Evolutionary conservation across 2,888 invertebrate genomes (phyloP).

Genomic region (Agonopterix arenella): DNA sequence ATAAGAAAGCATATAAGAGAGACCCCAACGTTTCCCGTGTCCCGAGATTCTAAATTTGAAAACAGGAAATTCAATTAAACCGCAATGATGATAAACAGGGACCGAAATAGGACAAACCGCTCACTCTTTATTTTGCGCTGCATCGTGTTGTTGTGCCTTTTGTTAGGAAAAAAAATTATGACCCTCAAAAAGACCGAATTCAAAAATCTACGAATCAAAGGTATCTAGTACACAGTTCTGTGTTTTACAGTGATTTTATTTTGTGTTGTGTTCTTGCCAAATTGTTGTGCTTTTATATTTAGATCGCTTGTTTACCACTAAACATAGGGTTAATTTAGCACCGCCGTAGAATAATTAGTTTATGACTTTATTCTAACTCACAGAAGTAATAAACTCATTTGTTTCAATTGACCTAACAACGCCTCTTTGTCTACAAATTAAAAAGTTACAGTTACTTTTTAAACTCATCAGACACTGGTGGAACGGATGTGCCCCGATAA

Average conservation of each 20-base stretch:
- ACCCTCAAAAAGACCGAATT: conserved; percentile 45
- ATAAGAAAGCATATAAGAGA: background rate
- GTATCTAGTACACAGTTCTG: conserved; percentile 22
- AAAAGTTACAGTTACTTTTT: too few relatives aligned
- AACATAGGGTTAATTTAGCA: conserved; percentile 1
- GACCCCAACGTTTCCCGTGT: conserved; percentile 20
- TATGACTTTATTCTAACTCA: conserved; percentile 5
- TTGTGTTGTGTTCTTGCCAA: conserved; percentile 27
- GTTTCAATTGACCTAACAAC: too few relatives aligned
- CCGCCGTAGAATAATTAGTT: conserved; percentile 1
- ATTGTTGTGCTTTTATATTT: conserved; percentile 25
- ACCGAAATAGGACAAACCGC: conserved; percentile 61
- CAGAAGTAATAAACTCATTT: too few relatives aligned
- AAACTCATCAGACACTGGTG: too few relatives aligned
- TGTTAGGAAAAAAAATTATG: conserved; percentile 29
- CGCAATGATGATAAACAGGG: conserved; percentile 65
- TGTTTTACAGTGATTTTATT: conserved; percentile 8
- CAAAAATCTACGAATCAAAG: conserved; percentile 43
- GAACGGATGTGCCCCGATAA: too few relatives aligned
- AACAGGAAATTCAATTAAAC: conserved; percentile 73
- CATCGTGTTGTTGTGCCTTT: conserved; percentile 19
- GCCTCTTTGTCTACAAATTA: too few relatives aligned
- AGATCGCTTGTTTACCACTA: conserved; percentile 25
- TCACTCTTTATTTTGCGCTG: conserved; percentile 56
- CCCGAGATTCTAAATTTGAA: conserved; percentile 56